These are phyloP conservation scores for Ochropleura plecta DNA, from an alignment of 2,888 invertebrate genomes.

Conservation along the genomic window DNA sequence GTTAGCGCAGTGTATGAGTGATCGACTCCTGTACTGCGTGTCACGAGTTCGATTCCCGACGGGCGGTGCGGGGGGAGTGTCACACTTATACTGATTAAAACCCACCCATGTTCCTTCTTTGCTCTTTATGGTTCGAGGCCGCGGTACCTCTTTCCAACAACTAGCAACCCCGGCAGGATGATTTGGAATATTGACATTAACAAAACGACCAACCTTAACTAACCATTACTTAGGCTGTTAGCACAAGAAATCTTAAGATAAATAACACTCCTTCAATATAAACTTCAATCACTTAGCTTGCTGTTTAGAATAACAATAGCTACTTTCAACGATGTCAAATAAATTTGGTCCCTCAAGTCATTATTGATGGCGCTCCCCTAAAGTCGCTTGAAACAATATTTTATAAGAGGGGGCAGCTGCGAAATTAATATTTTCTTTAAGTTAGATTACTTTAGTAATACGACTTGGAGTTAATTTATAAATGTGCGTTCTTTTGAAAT, in stretches of 20 bases:
- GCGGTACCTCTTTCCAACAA: too few species aligned
- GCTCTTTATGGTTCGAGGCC: too few species aligned
- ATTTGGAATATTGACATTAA: too few species aligned
- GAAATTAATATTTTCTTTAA: conserved; percentile 48
- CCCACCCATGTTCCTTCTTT: too few species aligned
- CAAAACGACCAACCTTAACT: too few species aligned
- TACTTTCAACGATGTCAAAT: conserved; percentile 20
- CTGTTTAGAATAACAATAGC: conserved; percentile 31
- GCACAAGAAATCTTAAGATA: not conserved
- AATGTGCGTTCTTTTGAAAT: not conserved
- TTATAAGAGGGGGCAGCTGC: conserved; percentile 35
- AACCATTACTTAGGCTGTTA: too few species aligned
- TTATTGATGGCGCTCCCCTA: conserved; percentile 48
- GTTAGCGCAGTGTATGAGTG: too few species aligned
- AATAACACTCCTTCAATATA: not conserved
- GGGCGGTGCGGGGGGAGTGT: too few species aligned
- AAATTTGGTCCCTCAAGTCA: conserved; percentile 26
- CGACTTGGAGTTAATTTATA: not conserved
- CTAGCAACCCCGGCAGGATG: too few species aligned
- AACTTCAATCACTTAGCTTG: conserved; percentile 19
- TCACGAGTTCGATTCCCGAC: too few species aligned
- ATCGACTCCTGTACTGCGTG: too few species aligned
- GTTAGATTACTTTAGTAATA: conserved; percentile 31
- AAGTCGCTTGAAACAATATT: conserved; percentile 37
- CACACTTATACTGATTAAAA: too few species aligned